Conservation (phyloP, 2,797 vertebrate genomes). For the Heliangelus exortis region DNA sequence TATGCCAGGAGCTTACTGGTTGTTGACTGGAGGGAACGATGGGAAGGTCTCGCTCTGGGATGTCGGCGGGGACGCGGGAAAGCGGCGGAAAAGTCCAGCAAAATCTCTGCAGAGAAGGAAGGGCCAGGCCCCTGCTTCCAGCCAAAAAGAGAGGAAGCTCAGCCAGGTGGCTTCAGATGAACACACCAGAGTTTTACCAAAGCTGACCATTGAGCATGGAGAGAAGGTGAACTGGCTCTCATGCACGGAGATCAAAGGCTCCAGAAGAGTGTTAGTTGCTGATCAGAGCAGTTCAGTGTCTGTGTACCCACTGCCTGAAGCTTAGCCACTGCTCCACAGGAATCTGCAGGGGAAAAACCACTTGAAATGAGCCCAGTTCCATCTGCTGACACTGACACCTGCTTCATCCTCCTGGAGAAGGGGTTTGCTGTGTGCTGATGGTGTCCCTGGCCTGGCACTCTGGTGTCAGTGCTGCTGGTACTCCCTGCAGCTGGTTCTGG, state of each 20-base stretch:
- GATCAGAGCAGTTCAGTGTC: constrained; percentile 88
- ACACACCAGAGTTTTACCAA: constrained; percentile 72
- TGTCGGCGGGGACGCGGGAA: constrained; percentile 75
- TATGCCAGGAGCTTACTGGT: constrained; percentile 84
- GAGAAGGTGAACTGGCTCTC: constrained; percentile 97
- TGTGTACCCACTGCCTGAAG: constrained; percentile 81
- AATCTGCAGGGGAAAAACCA: not conserved
- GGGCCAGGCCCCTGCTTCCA: constrained; percentile 26
- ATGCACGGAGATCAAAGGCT: constrained; percentile 83
- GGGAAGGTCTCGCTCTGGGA: constrained; percentile 91
- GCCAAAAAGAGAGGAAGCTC: constrained; percentile 47
- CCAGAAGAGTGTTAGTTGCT: constrained; percentile 86
- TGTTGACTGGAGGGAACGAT: constrained; percentile 93
- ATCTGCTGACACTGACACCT: not conserved
- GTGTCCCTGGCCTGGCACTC: rapidly evolving
- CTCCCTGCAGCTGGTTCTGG: not conserved
- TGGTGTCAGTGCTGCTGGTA: not conserved
- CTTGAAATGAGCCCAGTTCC: not conserved
- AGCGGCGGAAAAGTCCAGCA: constrained; percentile 75
- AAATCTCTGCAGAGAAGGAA: constrained; percentile 72
- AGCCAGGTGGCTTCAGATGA: constrained; percentile 24
- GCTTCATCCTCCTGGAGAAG: rapidly evolving
- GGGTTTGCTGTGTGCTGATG: not conserved
- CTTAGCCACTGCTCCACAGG: constrained; percentile 6
- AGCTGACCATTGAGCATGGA: constrained; percentile 85